Evolutionary conservation across 1,140 invertebrate species (phyloP).

Genomic region (Acromyrmex heyeri): DNA sequence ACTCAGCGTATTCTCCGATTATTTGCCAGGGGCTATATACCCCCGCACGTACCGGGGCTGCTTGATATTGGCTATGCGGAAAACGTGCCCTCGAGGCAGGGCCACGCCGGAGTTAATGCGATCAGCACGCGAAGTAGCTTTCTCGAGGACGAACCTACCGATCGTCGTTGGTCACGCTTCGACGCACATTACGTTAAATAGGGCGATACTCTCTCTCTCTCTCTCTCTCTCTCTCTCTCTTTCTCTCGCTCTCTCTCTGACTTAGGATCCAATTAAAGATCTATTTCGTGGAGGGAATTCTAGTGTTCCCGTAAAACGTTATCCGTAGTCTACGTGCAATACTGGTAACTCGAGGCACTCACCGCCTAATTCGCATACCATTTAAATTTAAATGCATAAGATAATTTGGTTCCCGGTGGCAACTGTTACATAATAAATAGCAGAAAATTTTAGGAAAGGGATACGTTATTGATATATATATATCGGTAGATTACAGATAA

Average conservation of each 20-base stretch:
- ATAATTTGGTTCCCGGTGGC: background rate
- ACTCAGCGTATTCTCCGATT: constrained; percentile 74
- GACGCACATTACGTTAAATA: constrained; percentile 55
- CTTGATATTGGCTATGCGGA: constrained; percentile 79
- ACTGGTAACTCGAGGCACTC: constrained; percentile 5
- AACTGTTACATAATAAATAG: background rate
- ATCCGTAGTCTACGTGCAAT: background rate
- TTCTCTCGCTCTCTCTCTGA: background rate
- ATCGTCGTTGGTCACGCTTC: constrained; percentile 48
- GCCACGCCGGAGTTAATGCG: constrained; percentile 76
- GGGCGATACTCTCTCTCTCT: constrained; percentile 1
- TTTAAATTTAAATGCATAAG: constrained; percentile 38
- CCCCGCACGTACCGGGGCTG: constrained; percentile 51
- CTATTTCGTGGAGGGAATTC: constrained; percentile 38
- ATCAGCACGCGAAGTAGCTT: constrained; percentile 73
- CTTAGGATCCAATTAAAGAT: constrained; percentile 63
- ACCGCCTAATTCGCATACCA: constrained; percentile 41
- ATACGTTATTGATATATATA: background rate
- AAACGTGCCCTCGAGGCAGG: constrained; percentile 74
- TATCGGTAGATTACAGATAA: constrained; percentile 5
- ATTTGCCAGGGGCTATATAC: constrained; percentile 73
- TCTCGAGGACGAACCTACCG: constrained; percentile 44
- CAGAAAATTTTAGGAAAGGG: background rate
- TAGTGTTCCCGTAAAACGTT: constrained; percentile 23
- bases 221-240: too few species aligned